A percentile compares a stretch with the other conserved stretches of the same genome.
These are phyloP conservation scores for Nymphicus hollandicus DNA, from an alignment of 2,113 vertebrate species.

Conservation along the genomic window DNA sequence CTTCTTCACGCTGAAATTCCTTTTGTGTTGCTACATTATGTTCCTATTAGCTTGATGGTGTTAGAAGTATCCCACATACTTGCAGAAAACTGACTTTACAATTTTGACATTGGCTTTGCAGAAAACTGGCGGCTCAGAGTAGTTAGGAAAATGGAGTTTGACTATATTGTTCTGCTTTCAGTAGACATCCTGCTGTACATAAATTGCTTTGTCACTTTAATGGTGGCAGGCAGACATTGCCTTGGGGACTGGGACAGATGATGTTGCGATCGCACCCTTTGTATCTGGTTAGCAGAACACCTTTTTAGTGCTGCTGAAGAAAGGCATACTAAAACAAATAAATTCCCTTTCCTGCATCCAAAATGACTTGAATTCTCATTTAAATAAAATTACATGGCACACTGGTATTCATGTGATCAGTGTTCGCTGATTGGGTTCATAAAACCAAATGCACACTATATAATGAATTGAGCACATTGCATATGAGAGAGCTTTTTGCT, in stretches of 20 bases:
- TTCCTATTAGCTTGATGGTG: neutral
- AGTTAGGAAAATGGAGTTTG: neutral
- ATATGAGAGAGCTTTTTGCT: neutral
- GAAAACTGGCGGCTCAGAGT: neutral
- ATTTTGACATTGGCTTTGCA: neutral
- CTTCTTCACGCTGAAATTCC: neutral
- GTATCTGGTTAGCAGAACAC: constrained; percentile 11
- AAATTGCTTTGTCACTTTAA: constrained; percentile 45
- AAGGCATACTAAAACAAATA: constrained; percentile 21
- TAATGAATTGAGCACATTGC: neutral
- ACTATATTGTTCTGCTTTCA: neutral
- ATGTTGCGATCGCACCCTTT: constrained; percentile 41
- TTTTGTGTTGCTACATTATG: neutral
- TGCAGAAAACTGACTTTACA: neutral
- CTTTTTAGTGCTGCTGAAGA: neutral
- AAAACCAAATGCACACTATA: constrained; percentile 15
- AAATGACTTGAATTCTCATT: constrained; percentile 30
- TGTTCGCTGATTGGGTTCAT: constrained; percentile 41
- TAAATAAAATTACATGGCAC: constrained; percentile 51
- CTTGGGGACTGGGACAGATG: constrained; percentile 31
- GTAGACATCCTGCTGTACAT: neutral
- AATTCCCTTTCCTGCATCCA: constrained; percentile 7
- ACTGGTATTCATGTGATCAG: constrained; percentile 43
- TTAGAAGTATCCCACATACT: neutral
- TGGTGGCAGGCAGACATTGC: neutral